These are phyloP conservation scores for Corella eumyota DNA, from an alignment of 23 tunicate genomes.

Conservation along the genomic window DNA sequence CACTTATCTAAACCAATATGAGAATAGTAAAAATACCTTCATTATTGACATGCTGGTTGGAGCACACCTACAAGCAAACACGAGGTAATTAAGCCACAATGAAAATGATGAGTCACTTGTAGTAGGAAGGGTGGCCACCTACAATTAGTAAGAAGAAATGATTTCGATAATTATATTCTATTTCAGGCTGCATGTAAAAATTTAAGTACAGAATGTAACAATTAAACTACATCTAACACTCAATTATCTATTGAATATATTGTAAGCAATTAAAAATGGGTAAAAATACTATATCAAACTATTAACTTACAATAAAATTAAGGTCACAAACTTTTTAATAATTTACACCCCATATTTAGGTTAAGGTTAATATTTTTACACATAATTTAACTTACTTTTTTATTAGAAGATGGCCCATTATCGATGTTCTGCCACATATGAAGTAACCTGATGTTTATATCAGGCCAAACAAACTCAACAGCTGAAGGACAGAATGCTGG, in stretches of 20 bases:
- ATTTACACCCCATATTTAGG: no score
- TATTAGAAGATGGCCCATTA: conserved; percentile 39
- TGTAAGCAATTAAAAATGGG: no score
- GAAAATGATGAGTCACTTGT: conserved; percentile 35
- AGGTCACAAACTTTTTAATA: no score
- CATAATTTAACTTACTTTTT: no score
- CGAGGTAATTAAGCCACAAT: conserved; percentile 65
- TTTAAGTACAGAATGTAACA: background rate
- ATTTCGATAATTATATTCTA: background rate
- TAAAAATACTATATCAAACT: no score
- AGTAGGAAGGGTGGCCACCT: conserved; percentile 24
- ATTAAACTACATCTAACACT: background rate
- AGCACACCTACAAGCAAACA: conserved; percentile 60
- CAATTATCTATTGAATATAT: background rate
- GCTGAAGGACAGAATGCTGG: conserved; percentile 43
- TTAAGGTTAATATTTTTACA: no score
- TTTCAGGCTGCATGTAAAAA: background rate
- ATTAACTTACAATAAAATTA: no score
- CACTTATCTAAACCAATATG: no score
- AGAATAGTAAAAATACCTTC: conserved; percentile 30
- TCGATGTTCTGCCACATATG: conserved; percentile 64
- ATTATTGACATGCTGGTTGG: conserved; percentile 37
- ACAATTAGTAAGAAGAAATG: background rate
- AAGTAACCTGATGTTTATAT: conserved; percentile 32
- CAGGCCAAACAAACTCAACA: conserved; percentile 59